phyloP scores from a whole-genome alignment of 2,888 invertebrate species.

The Micropterix aruncella region DNA sequence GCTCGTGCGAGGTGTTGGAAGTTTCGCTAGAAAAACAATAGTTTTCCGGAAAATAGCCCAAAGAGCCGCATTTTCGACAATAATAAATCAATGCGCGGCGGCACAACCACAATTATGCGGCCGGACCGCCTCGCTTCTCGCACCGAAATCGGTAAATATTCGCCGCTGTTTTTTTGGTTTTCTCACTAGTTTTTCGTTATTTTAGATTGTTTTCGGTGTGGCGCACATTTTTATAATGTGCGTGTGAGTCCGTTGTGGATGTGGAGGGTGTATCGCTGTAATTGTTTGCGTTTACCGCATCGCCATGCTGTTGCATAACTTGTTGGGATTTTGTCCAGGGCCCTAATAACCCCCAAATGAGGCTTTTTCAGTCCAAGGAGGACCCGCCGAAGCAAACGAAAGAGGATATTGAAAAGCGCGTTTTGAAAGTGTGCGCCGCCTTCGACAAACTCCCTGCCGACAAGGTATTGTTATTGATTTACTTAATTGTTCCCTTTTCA shows the following conservation, averaged over 20 bases:
- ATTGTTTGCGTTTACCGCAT: neutral
- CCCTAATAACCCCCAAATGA: neutral
- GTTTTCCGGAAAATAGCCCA: neutral
- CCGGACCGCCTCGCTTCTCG: neutral
- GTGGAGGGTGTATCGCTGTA: too few species aligned
- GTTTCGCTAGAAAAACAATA: slow-evolving; percentile 16
- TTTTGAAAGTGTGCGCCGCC: slow-evolving; percentile 73
- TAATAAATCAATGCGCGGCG: neutral
- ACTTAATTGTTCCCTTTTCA: slow-evolving; percentile 32
- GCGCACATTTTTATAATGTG: too few species aligned
- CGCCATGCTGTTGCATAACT: slow-evolving; percentile 32
- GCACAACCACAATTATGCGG: neutral
- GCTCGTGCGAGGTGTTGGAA: slow-evolving; percentile 29
- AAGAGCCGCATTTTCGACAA: neutral
- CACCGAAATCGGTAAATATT: neutral
- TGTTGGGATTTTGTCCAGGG: slow-evolving; percentile 7
- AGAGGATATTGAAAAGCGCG: slow-evolving; percentile 62
- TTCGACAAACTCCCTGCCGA: slow-evolving; percentile 81
- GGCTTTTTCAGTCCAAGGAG: neutral
- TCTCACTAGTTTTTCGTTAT: too few species aligned
- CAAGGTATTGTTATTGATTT: slow-evolving; percentile 53
- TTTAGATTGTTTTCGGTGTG: too few species aligned
- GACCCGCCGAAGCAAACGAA: slow-evolving; percentile 37
- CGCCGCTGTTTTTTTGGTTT: too few species aligned
- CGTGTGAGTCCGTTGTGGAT: too few species aligned